A percentile compares a stretch with the other conserved stretches of the same genome.
These are phyloP conservation scores for Propithecus coquereli DNA, from an alignment of 2,113 vertebrate species.

Conservation along the genomic window DNA sequence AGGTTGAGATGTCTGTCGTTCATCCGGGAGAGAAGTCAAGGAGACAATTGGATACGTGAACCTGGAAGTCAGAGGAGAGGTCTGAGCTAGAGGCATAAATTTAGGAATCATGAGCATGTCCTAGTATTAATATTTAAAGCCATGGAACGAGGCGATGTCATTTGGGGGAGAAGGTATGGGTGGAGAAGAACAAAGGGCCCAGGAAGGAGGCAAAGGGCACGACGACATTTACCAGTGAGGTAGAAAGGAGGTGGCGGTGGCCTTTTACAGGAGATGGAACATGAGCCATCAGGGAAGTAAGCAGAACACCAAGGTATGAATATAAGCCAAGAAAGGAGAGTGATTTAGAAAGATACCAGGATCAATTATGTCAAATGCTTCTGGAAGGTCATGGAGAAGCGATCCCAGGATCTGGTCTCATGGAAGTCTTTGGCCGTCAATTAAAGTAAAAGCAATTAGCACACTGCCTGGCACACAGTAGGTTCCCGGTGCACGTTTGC, in stretches of 20 bases:
- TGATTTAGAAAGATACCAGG: neutral
- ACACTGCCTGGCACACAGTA: neutral
- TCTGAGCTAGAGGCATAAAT: neutral
- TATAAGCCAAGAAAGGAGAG: neutral
- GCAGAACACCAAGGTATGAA: neutral
- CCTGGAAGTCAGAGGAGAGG: neutral
- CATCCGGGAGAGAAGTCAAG: neutral
- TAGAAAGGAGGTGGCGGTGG: accelerated
- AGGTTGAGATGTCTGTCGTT: neutral
- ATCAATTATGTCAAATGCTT: neutral
- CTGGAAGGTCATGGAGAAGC: neutral
- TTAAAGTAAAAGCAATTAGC: neutral
- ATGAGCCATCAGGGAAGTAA: neutral
- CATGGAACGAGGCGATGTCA: no score
- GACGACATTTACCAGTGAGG: neutral
- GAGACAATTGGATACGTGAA: neutral
- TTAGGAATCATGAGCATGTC: neutral
- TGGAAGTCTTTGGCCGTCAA: neutral
- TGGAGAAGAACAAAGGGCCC: neutral
- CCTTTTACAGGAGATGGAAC: neutral
- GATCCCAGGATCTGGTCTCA: neutral
- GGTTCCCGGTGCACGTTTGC: neutral
- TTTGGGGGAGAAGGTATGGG: neutral
- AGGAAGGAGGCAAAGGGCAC: neutral
- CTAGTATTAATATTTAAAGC: neutral